Percentiles rank a stretch among this genome's conserved stretches.
Evolutionary conservation across 2,113 vertebrate genomes (phyloP).

Genomic region (Rhagologus leucostigma): DNA sequence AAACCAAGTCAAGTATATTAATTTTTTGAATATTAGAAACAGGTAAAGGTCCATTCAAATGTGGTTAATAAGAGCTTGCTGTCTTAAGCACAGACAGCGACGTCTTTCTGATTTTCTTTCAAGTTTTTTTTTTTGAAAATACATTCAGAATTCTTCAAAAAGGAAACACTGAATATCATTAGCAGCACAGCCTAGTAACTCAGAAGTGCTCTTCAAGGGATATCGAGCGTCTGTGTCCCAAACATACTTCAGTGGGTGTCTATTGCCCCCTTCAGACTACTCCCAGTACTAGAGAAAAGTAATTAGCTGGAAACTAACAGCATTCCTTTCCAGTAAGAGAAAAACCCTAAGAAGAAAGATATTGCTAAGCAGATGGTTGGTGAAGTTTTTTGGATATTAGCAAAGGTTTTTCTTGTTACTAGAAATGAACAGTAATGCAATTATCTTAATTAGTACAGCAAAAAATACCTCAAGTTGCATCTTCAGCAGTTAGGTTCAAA

Average conservation of each 20-base stretch:
- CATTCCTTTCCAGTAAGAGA: neutral
- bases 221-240: rapidly evolving
- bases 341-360: neutral
- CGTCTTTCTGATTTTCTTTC: neutral
- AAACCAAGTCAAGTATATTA: neutral
- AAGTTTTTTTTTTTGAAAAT: neutral
- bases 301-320: neutral
- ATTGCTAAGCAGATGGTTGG: neutral
- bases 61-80: neutral
- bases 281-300: neutral
- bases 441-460: neutral
- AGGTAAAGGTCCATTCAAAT: neutral
- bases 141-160: neutral
- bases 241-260: neutral
- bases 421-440: neutral
- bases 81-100: neutral
- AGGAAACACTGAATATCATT: neutral
- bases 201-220: neutral
- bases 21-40: neutral
- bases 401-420: neutral
- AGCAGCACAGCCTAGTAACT: neutral
- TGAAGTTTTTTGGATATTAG: neutral
- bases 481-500: neutral
- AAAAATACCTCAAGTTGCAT: neutral
- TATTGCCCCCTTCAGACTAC: slow-evolving; percentile 39